Evolutionary conservation across 2,113 vertebrate genomes (phyloP).

Genomic region (Sceloporus tristichus): DNA sequence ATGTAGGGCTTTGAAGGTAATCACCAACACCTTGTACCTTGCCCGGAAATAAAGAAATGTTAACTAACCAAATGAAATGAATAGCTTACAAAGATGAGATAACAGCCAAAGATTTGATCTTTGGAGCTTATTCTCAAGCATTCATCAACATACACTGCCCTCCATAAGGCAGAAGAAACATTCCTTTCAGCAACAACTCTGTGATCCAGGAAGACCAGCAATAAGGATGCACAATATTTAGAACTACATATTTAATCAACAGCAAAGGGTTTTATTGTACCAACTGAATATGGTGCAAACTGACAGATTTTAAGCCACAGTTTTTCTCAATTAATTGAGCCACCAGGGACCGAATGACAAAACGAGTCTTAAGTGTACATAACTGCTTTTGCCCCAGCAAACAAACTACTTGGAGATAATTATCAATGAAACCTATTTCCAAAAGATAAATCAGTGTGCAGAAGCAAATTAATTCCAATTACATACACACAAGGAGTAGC

Average conservation of each 20-base stretch:
- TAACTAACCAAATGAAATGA: not conserved
- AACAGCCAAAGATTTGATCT: not conserved
- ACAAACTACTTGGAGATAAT: not conserved
- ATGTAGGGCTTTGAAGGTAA: no score
- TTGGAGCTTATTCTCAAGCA: not conserved
- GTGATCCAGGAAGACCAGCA: not conserved
- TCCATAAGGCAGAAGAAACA: not conserved
- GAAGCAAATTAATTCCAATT: not conserved
- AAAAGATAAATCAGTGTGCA: not conserved
- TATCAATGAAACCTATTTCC: not conserved
- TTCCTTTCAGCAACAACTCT: not conserved
- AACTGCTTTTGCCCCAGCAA: not conserved
- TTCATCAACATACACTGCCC: not conserved
- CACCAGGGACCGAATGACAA: not conserved
- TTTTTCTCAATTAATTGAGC: not conserved
- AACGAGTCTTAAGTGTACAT: not conserved
- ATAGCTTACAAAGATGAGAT: not conserved
- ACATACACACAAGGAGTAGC: not conserved
- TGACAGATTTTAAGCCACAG: not conserved
- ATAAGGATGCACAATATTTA: not conserved
- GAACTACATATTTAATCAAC: not conserved
- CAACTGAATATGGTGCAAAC: not conserved
- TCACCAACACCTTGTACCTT: no score
- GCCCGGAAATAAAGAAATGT: not conserved
- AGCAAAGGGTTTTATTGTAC: not conserved